A percentile compares a stretch with the other conserved stretches of the same genome.
phyloP scores from a whole-genome alignment of 2,888 invertebrate species.

The Cheilosia pagana region DNA sequence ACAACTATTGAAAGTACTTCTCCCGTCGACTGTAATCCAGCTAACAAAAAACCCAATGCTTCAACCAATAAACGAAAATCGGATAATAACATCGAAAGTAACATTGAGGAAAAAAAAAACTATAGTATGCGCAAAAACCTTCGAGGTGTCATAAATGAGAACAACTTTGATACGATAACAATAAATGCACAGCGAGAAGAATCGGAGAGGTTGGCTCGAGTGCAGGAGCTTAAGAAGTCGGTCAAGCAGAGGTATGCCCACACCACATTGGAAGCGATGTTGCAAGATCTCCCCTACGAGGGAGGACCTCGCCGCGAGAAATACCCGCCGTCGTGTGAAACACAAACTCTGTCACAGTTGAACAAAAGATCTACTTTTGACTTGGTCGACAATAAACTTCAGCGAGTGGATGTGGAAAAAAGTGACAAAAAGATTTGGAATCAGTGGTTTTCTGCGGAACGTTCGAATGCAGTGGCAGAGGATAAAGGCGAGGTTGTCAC shows the following conservation, averaged over 20 bases:
- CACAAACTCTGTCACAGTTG: constrained; percentile 36
- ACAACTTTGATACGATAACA: constrained; percentile 95
- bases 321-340: constrained; percentile 77
- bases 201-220: constrained; percentile 92
- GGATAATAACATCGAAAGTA: constrained; percentile 54
- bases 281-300: constrained; percentile 74
- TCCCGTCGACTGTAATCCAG: not conserved
- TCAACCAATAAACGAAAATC: constrained; percentile 59
- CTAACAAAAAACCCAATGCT: constrained; percentile 3
- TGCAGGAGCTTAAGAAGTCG: constrained; percentile 93
- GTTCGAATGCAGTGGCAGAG: constrained; percentile 39
- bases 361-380: constrained; percentile 14
- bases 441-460: constrained; percentile 53
- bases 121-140: constrained; percentile 92
- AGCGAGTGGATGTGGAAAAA: constrained; percentile 31
- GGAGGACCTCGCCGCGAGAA: constrained; percentile 76
- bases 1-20: constrained; percentile 28
- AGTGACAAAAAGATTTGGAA: constrained; percentile 39
- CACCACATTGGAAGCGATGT: constrained; percentile 85
- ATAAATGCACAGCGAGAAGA: constrained; percentile 96
- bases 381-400: constrained; percentile 31
- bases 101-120: constrained; percentile 80
- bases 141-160: constrained; percentile 96
- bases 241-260: constrained; percentile 92
- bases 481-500: constrained; percentile 85